Evolutionary conservation across 1,140 invertebrate genomes (phyloP), one percentile per base, ranked within the genome.

Genomic region (Papilio helenus): DNA sequence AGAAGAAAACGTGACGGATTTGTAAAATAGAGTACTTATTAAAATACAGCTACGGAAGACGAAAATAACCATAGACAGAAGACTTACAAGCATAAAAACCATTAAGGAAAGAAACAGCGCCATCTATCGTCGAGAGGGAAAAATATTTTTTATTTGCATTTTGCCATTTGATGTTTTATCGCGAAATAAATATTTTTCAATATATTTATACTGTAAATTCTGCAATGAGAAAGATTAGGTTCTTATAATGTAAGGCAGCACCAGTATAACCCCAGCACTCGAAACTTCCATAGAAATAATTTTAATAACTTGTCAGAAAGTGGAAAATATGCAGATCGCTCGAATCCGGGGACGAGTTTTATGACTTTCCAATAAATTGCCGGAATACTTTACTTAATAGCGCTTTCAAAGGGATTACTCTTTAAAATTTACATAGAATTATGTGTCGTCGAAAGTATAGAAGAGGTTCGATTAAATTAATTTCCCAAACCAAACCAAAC

Each of bases 321-420:
- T 76, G 29, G 51, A 76, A 76, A 76, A 76, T 76, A 76, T 76
- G 74, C 74, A 58, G 74, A 76, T 76, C 74, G 74, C 74, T 76
- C 26, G 34, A 61, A 76, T 76, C 51, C 74, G 34, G 34, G 73
- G 51, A 76, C 51, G 74, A 76, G 51, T 76, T 76, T 76, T 76
- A 76, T 76, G 74, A 76, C 51, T 76, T 76, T 76, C 51, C 74
- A 76, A 76, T 76, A 76, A 76, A 76, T 76, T 61, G 49, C 51
- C 42, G 51, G 55, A 42, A 76, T 76, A 76, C 74, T 76, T 76
- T 39, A 51, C 51, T 76, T 58, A 76, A 76, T 76, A 76, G 74
- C 74, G 72, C 72, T 51, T 76, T 58, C 61, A 76, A 61, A 76
- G 34, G 74, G 51, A 76, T 76, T 61, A 76, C 74, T 76, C 74